A percentile compares a stretch with the other conserved stretches of the same genome.
Conservation (phyloP, 2,888 invertebrate species). For the Stenolophus ochropezus region DNA sequence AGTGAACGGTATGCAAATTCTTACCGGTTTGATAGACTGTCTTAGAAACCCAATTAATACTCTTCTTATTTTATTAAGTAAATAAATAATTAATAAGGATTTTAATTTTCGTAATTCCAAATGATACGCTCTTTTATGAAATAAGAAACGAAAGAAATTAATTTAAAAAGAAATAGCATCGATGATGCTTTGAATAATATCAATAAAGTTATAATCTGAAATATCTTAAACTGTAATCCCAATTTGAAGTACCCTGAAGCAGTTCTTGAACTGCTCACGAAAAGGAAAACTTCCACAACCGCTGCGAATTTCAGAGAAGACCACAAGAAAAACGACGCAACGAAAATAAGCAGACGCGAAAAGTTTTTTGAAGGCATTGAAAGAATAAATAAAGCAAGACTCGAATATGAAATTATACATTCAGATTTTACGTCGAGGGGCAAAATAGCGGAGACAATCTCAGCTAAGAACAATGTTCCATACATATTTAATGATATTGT, state of each 20-base stretch:
- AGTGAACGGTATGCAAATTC: too few species aligned
- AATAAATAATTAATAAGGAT: neutral
- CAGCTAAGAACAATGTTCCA: conserved; percentile 48
- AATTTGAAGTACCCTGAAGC: conserved; percentile 9
- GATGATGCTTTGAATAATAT: neutral
- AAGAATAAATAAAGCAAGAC: conserved; percentile 46
- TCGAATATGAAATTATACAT: conserved; percentile 52
- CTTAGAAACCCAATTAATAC: too few species aligned
- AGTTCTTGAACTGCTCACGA: neutral
- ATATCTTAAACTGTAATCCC: neutral
- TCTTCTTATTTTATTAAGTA: too few species aligned
- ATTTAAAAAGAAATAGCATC: neutral
- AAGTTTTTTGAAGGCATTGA: conserved; percentile 40
- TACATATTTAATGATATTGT: conserved; percentile 59
- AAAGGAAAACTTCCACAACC: conserved; percentile 2
- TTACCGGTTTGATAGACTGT: too few species aligned
- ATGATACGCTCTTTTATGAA: neutral
- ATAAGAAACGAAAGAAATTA: neutral
- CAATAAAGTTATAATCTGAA: neutral
- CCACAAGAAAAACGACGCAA: conserved; percentile 12
- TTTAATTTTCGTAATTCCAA: neutral
- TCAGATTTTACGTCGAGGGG: conserved; percentile 45
- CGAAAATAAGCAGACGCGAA: conserved; percentile 27
- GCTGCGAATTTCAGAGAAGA: neutral
- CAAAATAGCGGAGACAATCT: conserved; percentile 43